Evolutionary conservation across 2,113 vertebrate genomes (phyloP).

Genomic region (Enhydra lutris): DNA sequence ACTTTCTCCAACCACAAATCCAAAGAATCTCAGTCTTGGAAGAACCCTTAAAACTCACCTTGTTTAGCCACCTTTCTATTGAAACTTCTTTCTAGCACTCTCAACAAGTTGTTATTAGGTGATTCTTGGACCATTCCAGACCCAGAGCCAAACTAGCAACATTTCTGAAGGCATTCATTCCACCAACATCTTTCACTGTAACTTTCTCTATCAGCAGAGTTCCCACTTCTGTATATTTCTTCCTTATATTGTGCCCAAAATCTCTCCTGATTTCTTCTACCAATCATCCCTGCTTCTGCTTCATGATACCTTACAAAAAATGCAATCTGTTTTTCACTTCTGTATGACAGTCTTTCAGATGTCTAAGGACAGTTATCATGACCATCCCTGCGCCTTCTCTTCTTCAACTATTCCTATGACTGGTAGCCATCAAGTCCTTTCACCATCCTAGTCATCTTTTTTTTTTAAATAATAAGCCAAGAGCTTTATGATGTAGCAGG

Average conservation of each 20-base stretch:
- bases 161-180: constrained; percentile 18
- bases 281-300: neutral
- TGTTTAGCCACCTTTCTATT: neutral
- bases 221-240: neutral
- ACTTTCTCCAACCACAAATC: neutral
- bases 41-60: neutral
- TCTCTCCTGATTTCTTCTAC: neutral
- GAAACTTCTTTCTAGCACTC: neutral
- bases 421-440: neutral
- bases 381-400: neutral
- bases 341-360: neutral
- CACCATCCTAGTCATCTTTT: neutral
- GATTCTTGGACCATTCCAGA: neutral
- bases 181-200: neutral
- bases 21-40: neutral
- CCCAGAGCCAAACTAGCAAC: neutral
- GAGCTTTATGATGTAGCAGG: constrained; percentile 91
- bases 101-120: neutral
- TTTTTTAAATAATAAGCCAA: constrained; percentile 76
- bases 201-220: neutral
- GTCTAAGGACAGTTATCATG: neutral
- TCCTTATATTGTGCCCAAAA: neutral
- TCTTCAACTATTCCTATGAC: neutral
- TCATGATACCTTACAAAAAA: neutral
- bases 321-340: neutral